Evolutionary conservation across 2,888 invertebrate species (phyloP).

Genomic region (Tillus elongatus): DNA sequence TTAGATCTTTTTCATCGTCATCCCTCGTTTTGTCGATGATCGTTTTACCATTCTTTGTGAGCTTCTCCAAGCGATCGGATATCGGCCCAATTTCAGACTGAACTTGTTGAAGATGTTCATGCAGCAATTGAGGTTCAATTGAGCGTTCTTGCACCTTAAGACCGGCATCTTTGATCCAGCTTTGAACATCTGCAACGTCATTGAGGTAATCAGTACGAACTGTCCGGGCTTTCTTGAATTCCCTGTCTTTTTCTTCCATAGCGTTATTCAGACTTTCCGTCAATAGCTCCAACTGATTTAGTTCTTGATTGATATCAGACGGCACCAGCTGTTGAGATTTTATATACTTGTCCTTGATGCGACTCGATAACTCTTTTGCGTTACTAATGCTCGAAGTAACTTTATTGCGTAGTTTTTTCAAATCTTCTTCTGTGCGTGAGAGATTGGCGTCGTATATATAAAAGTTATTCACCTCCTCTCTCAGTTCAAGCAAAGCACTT

Average conservation of each 20-base stretch:
- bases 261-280: slow-evolving; percentile 68
- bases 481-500: slow-evolving; percentile 56
- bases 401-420: slow-evolving; percentile 50
- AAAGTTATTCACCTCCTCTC: slow-evolving; percentile 58
- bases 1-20: slow-evolving; percentile 64
- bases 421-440: slow-evolving; percentile 50
- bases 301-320: slow-evolving; percentile 69
- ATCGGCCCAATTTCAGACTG: slow-evolving; percentile 64
- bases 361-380: slow-evolving; percentile 51
- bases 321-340: slow-evolving; percentile 55
- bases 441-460: slow-evolving; percentile 73
- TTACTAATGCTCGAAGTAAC: slow-evolving; percentile 50
- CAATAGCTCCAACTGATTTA: slow-evolving; percentile 72
- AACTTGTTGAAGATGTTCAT: slow-evolving; percentile 67
- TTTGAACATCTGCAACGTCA: slow-evolving; percentile 72
- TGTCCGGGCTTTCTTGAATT: slow-evolving; percentile 78
- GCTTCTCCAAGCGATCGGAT: slow-evolving; percentile 66
- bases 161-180: slow-evolving; percentile 78
- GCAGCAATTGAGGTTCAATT: slow-evolving; percentile 64
- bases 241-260: slow-evolving; percentile 82
- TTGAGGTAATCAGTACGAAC: slow-evolving; percentile 69
- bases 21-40: slow-evolving; percentile 74
- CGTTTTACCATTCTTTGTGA: slow-evolving; percentile 67
- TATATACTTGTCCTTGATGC: slow-evolving; percentile 54
- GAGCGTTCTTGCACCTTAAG: slow-evolving; percentile 73